Base-by-base conservation (phyloP, 1,140 invertebrate species). In the Aplysia californica region DNA sequence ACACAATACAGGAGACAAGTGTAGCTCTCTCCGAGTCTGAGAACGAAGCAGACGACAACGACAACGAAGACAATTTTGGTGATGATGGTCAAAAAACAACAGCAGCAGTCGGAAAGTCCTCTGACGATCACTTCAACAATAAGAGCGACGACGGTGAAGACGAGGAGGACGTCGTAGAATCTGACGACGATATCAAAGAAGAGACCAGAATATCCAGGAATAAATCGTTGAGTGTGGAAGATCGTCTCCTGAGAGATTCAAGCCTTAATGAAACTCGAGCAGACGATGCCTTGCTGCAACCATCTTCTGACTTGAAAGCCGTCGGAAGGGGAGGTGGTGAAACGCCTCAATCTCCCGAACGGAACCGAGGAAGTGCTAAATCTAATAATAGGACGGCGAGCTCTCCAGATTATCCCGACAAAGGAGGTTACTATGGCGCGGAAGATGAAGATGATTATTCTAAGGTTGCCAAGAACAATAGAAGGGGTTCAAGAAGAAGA, bases 1-100 rank as follows among this genome's bases (percentile, higher is more conserved):
- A 73, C 68, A 66, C 74, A 29, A 79, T 79, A 15, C 38, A 76
- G 31, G 78, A 76, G 23, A 79, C 74, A n/a, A n/a, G n/a, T n/a
- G n/a, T n/a, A n/a, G 44, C 2, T 10, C 50, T 31, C 10, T 70
- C 68, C 3, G 50, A 33, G 0, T 70, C 68, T 20, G 67, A 69
- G 4, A 26, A 44, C 23, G 66, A 69, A 1, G 36, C 23, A 2
- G 39, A 50, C 3, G 26, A 6, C 10, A 29, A 10, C 33, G 26
- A n/a, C n/a, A n/a, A n/a, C n/a, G n/a, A n/a, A n/a, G n/a, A n/a
- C n/a, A n/a, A n/a, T n/a, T n/a, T n/a, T n/a, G n/a, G n/a, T n/a
- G n/a, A n/a, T n/a, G n/a, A n/a, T n/a, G n/a, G n/a, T n/a, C n/a
- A n/a, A n/a, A n/a, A n/a, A n/a, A n/a, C n/a, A n/a, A n/a, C n/a